Base-by-base conservation (phyloP, 1,140 invertebrate genomes). In the Drosophila busckii region DNA sequence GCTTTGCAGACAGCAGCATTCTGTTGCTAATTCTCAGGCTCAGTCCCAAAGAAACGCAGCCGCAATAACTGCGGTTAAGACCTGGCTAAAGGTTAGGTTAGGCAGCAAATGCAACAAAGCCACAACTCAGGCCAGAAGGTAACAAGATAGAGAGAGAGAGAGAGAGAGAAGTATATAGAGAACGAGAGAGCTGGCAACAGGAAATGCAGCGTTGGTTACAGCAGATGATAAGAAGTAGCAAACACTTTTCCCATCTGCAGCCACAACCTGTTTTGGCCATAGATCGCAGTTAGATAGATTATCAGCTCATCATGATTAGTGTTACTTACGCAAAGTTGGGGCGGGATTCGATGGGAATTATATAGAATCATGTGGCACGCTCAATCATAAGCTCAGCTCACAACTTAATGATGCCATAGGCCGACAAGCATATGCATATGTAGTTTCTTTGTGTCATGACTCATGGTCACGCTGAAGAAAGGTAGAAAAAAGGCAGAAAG, bases 31-130 rank as follows among this genome's bases (percentile, higher is more conserved):
- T 19, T 35, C 16, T 15, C 19, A 22, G 25, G 9, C 7, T 16
- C 46, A 40, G 17, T 25, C 26, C 10, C 10, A 42, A 16, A 9
- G 20, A 53, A 44, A 20, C 34, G 32, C 40, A 60, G 26, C 23
- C 17, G 44, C 25, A 20, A 55, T 55, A 19, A 4, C 4, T 49
- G 48, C 35, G 25, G 29, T 12, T 42, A 17, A 35, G 8, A 32
- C 34, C 45, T 56, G 45, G 35, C 38, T n/a, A 48, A 66, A 71
- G 69, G 62, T 71, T 71, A 56, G 55, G n/a, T n/a, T n/a, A n/a
- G 49, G 28, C 25, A 52, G 31, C 29, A 20, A 16, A 25, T 41
- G 23, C 40, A 42, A 25, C 15, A 42, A 23, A 48, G 23, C 40
- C 28, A 23, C 23, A 46, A 28, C 29, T n/a, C n/a, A n/a, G n/a